Evolutionary conservation across 2,113 vertebrate genomes (phyloP), one percentile per base, ranked within the genome.

Genomic region (Pterocles gutturalis): DNA sequence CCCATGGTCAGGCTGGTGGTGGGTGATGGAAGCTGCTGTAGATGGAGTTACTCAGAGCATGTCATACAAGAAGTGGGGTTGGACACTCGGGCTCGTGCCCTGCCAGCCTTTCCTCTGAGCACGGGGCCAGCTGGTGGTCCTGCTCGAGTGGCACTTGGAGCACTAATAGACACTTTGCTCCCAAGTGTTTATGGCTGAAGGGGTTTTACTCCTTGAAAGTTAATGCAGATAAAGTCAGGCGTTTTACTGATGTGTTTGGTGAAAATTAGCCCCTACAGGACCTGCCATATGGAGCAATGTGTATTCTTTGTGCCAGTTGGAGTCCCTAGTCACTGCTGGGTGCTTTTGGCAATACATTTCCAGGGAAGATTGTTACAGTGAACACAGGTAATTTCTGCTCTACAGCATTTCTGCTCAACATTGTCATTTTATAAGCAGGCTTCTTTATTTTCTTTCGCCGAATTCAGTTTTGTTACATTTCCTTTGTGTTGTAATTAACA

Each of bases 91-190:
- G 49, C 36, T 85, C 0, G 0, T n/a, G 28, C 22, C 19, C 25
- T 64, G 38, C 26, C 58, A 69, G 0, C 49, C 58, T 62, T 70
- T 51, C 12, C 54, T 13, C 20, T 0, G 1, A 26, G 36, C 11
- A 1, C 0, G 0, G 65, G 54, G 19, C 26, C 0, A 0, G 36
- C 46, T 62, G 80, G 43, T 0, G 3, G 31, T 92, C n/a, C 58
- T 58, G 77, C 51, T 76, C 7, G 29, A 62, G 49, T 36, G 73
- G n/a, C 58, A 36, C 55, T 34, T 29, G 31, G 60, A 66, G 34
- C 60, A 13, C 0, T 1, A 21, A n/a, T 11, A 67, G 36, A 45
- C 20, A 11, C 46, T 75, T 64, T 54, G 43, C 54, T 71, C 57
- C 33, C 14, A n/a, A 80, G 55, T 41, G 26, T 57, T 60, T 62